phyloP scores from a whole-genome alignment of 2,113 vertebrate species.

The Pteropus alecto region DNA sequence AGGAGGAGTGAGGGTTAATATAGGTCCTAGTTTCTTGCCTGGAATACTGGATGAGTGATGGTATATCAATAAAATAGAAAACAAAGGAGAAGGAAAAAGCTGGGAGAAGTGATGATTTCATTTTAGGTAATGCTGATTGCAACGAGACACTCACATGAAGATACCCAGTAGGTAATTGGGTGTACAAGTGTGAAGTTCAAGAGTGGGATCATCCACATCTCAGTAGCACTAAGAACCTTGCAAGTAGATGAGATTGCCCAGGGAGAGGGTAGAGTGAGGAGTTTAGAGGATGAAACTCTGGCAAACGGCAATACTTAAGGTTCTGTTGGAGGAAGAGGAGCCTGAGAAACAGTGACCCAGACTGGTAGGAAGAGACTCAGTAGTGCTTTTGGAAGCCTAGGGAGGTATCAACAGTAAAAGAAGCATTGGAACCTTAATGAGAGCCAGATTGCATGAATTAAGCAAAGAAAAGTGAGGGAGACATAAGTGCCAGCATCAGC shows the following conservation, averaged over 20 bases:
- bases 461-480: neutral
- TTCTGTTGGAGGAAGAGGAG: neutral
- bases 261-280: neutral
- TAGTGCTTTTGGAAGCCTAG: neutral
- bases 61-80: neutral
- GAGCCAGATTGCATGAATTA: neutral
- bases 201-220: neutral
- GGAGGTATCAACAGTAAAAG: neutral
- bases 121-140: neutral
- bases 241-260: neutral
- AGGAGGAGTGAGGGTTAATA: neutral
- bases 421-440: neutral
- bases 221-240: neutral
- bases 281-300: neutral
- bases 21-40: neutral
- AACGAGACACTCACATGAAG: neutral
- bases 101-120: neutral
- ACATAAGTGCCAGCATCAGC: neutral
- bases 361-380: neutral
- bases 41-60: neutral
- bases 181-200: neutral
- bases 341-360: neutral
- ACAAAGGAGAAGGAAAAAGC: neutral
- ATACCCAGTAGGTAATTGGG: neutral
- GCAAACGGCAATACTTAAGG: neutral